Base-by-base conservation (phyloP, 37 sponge, comb jelly and placozoan species). In the Aphrocallistes beatrix region DNA sequence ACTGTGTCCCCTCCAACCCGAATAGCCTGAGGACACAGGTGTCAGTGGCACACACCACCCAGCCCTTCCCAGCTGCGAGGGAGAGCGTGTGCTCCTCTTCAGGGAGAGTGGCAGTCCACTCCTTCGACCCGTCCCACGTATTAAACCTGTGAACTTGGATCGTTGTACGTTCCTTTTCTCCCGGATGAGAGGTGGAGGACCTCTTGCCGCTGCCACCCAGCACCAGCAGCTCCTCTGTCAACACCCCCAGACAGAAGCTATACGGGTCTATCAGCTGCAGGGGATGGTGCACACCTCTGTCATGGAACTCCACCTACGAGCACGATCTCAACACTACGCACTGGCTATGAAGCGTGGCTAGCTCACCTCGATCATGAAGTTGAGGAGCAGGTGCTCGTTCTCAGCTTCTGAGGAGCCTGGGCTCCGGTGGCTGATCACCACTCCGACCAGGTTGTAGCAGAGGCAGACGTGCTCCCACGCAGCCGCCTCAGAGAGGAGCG, bases 371-470 rank as follows among this genome's bases (percentile, higher is more conserved):
- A 60, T 3, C 17, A 60, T 3, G 34, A 60, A 60, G 21, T 60
- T 60, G 34, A 60, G n/a, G n/a, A 25, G 75, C 21, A 25, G 10
- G 3, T 60, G 10, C 34, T 60, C 75, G 3, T 28, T 13, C 75
- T 60, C 75, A 19, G 75, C 75, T 13, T 60, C 75, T 6, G n/a
- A 19, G 32, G 17, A 8, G 75, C 75, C 75, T 19, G 75, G 75
- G 34, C 28, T 1, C 34, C 34, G 10, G 75, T 60, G 75, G 34
- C 17, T 19, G 21, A 60, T 60, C 3, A 60, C 75, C 6, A 60
- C 75, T 60, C 75, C 75, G 6, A 60, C 75, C 34, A 60, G n/a
- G 75, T 60, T 60, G 34, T 60, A 60, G 75, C 75, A 60, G 75
- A 60, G 75, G n/a, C 75, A 60, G 25, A 13, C 75, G 75, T 60